A percentile compares a stretch with the other conserved stretches of the same genome.
Conservation (phyloP, 2,113 vertebrate genomes). For the Amblyornis subalaris region DNA sequence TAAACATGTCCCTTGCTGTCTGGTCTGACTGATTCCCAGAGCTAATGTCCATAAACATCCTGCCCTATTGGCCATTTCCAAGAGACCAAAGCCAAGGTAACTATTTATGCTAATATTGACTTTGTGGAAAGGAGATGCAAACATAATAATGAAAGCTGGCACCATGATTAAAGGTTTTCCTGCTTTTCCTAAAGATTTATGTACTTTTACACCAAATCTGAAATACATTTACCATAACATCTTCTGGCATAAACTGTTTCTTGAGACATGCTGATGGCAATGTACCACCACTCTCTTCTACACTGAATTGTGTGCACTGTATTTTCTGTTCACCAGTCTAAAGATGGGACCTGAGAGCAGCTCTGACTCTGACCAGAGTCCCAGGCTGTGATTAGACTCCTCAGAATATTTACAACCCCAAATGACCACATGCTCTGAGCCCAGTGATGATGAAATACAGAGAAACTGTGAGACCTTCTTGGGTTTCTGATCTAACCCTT, state of each 20-base stretch:
- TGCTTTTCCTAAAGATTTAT: background rate
- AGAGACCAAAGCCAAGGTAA: slow-evolving; percentile 5
- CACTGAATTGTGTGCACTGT: background rate
- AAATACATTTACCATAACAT: background rate
- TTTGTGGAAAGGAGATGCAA: slow-evolving; percentile 7
- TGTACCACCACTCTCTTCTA: background rate
- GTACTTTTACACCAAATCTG: background rate
- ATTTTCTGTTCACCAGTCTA: background rate
- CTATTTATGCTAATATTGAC: background rate
- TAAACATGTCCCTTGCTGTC: background rate
- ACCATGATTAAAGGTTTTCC: background rate
- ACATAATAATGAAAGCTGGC: background rate
- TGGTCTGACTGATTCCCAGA: background rate
- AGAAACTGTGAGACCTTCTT: background rate
- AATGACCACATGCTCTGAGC: background rate
- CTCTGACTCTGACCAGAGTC: background rate
- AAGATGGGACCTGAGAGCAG: background rate
- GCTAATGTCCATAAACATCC: background rate
- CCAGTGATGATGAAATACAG: background rate
- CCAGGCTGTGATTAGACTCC: background rate
- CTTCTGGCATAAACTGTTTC: background rate
- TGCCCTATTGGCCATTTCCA: background rate
- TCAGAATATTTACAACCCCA: background rate
- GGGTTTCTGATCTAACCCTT: background rate
- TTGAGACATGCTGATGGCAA: background rate